phyloP scores from a whole-genome alignment of 2,797 vertebrate species.

The Takifugu ocellatus region DNA sequence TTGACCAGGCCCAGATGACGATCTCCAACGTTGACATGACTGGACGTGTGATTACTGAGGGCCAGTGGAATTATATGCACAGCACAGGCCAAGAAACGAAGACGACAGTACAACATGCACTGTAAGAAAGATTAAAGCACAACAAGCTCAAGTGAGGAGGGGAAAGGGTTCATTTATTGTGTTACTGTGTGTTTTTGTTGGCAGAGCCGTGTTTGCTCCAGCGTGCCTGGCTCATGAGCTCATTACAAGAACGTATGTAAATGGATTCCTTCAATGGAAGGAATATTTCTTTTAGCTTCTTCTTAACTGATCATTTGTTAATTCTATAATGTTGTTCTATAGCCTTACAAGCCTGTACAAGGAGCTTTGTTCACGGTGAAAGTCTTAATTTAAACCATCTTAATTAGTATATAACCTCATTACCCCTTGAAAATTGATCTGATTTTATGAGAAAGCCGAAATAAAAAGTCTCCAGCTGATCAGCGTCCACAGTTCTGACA shows the following conservation, averaged over 20 bases:
- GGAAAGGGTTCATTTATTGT: not conserved
- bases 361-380: too few species aligned
- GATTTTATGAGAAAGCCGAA: too few species aligned
- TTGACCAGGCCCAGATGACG: constrained; percentile 91
- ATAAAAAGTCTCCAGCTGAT: too few species aligned
- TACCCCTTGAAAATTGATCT: too few species aligned
- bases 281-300: not conserved
- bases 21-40: constrained; percentile 90
- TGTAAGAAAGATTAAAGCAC: constrained; percentile 45
- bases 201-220: constrained; percentile 89
- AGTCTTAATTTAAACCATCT: too few species aligned
- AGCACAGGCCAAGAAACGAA: constrained; percentile 86
- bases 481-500: too few species aligned
- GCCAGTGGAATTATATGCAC: constrained; percentile 94
- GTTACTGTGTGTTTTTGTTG: constrained; percentile 19
- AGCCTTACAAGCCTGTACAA: too few species aligned
- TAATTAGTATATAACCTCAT: too few species aligned
- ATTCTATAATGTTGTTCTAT: too few species aligned
- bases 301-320: too few species aligned
- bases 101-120: constrained; percentile 77
- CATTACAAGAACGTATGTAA: constrained; percentile 87
- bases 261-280: not conserved
- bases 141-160: not conserved
- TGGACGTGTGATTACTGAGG: constrained; percentile 88
- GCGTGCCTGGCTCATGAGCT: constrained; percentile 93